Conservation (phyloP, 2,113 vertebrate species). For the Talpa occidentalis region DNA sequence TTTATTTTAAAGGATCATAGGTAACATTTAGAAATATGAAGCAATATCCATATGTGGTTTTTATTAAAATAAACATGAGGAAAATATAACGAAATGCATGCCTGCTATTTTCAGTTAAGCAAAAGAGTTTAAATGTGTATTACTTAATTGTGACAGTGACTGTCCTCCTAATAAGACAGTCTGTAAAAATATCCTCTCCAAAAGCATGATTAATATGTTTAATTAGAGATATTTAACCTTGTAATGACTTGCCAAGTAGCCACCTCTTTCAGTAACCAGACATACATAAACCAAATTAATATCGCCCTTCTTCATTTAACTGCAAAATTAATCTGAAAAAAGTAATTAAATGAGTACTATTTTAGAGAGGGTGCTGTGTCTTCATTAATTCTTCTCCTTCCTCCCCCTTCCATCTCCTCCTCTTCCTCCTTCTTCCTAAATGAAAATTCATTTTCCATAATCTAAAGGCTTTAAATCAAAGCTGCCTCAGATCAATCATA, state of each 20-base stretch:
- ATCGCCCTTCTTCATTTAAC: background rate
- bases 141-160: background rate
- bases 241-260: background rate
- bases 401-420: no score
- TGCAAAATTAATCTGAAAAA: constrained; percentile 38
- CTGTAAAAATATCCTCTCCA: background rate
- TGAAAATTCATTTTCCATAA: constrained; percentile 18
- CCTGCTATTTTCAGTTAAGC: background rate
- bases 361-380: background rate
- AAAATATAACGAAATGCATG: background rate
- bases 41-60: constrained; percentile 21
- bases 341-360: background rate
- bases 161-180: background rate
- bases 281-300: constrained; percentile 30
- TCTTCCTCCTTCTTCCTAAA: background rate
- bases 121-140: background rate
- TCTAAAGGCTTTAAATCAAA: constrained; percentile 27
- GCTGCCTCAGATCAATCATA: background rate
- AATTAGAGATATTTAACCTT: constrained; percentile 53
- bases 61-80: constrained; percentile 45
- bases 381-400: background rate
- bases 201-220: background rate
- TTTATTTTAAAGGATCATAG: constrained; percentile 24
- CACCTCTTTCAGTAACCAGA: background rate
- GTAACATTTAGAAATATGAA: constrained; percentile 47